Evolutionary conservation across 2,888 invertebrate genomes (phyloP), one percentile per base, ranked within the genome.

Genomic region (Drosophila kuntzei): DNA sequence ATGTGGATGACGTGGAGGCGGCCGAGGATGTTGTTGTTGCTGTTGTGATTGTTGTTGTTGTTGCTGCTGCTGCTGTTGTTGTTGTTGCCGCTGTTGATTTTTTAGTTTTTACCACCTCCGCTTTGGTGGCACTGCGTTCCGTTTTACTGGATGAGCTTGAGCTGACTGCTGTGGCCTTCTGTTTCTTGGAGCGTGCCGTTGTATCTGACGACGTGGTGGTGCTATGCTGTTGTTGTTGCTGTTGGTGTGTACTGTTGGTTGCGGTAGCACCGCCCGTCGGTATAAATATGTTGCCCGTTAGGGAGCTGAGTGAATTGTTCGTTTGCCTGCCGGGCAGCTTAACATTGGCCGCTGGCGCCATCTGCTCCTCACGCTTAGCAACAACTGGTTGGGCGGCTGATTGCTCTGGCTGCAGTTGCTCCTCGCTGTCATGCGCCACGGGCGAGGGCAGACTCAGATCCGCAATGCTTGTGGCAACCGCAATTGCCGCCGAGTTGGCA

Each of bases 231-330:
- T 79, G 76, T 34, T 79, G 76, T 41, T 79, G 76, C 37, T 79
- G 76, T 16, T 78, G 76, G 5, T 77, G 58, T n/a, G 36, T 55
- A n/a, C n/a, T n/a, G n/a, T n/a, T n/a, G 37, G 54, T 49, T 69
- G 77, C n/a, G 68, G 72, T 27, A 75, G 18, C 74, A 39, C 57
- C 66, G 16, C 70, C 72, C 11, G 77, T 71, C 43, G 92, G 95
- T 91, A 97, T 96, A 62, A 97, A 94, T 74, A 97, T 96, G 90
- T 96, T 96, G 27, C 97, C 97, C 2, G 96, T 96, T 53, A 96
- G 95, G 11, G 96, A 96, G 1, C 97, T 96, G 49, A 97, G 93
- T 0, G 97, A 97, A 92, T 97, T 97, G 90, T 97, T 97, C 9
- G 97, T 97, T 92, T 97, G 97, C 66, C 97, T 93, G 57, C 97